phyloP scores from a whole-genome alignment of 1,140 invertebrate genomes.

The Arion vulgaris region DNA sequence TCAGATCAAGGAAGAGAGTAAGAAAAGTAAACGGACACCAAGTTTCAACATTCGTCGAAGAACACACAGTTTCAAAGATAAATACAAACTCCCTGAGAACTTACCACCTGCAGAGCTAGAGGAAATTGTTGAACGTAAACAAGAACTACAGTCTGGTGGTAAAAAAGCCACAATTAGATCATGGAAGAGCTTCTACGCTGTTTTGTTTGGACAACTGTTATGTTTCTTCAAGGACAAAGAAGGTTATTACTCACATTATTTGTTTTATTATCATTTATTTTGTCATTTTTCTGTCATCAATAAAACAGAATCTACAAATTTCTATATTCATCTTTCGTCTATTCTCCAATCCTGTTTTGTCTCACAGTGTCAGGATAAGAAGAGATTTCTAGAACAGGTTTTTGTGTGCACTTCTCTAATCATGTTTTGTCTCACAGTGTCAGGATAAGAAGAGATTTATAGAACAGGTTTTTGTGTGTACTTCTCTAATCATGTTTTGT shows the following conservation, averaged over 20 bases:
- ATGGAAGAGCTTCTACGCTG: slow-evolving; percentile 96
- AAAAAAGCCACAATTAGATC: slow-evolving; percentile 94
- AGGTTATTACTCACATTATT: slow-evolving; percentile 76
- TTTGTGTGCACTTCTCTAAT: no score
- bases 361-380: no score
- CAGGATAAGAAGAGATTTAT: no score
- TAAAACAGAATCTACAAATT: no score
- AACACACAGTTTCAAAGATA: slow-evolving; percentile 85
- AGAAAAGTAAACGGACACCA: slow-evolving; percentile 82
- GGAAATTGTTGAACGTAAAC: slow-evolving; percentile 93
- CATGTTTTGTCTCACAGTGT: no score
- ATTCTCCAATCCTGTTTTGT: no score
- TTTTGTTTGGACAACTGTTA: slow-evolving; percentile 94
- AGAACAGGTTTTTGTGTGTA: no score
- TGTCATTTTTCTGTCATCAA: no score
- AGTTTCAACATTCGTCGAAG: slow-evolving; percentile 91
- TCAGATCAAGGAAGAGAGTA: slow-evolving; percentile 57
- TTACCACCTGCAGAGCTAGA: slow-evolving; percentile 93
- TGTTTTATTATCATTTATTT: no score
- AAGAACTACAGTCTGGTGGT: slow-evolving; percentile 92
- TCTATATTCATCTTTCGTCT: no score
- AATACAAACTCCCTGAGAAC: slow-evolving; percentile 75
- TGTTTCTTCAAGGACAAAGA: slow-evolving; percentile 98
- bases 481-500: no score
- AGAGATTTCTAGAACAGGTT: no score